Percentiles rank a stretch among this genome's conserved stretches.
phyloP scores from a whole-genome alignment of 1,140 invertebrate genomes.

The Anagrus nilaparvatae region DNA sequence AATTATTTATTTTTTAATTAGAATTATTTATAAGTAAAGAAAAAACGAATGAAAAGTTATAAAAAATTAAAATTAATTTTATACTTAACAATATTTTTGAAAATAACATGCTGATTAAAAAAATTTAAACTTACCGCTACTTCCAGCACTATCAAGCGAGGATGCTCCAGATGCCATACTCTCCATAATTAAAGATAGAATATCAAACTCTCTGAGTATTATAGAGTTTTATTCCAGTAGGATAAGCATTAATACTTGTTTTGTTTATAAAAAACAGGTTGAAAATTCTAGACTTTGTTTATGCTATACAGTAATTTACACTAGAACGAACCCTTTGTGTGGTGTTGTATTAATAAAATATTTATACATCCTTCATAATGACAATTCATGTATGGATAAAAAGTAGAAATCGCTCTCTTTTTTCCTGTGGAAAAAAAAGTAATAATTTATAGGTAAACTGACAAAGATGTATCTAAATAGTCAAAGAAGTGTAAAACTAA shows the following conservation, averaged over 20 bases:
- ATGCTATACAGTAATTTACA: constrained; percentile 31
- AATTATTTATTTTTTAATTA: not conserved
- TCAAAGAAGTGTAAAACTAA: constrained; percentile 1
- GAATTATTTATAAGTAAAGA: no score
- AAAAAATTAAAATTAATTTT: no score
- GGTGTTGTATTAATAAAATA: constrained; percentile 29
- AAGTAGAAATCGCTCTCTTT: no score
- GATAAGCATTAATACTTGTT: constrained; percentile 15
- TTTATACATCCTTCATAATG: constrained; percentile 36
- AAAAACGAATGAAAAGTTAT: no score
- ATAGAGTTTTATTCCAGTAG: constrained; percentile 21
- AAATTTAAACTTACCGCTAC: constrained; percentile 36
- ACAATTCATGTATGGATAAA: constrained; percentile 26
- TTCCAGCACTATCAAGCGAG: constrained; percentile 42
- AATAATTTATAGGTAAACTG: no score
- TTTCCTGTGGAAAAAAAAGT: constrained; percentile 7
- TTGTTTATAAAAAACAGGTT: not conserved
- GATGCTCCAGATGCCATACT: constrained; percentile 44
- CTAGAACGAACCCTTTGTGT: constrained; percentile 35
- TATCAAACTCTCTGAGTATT: constrained; percentile 11
- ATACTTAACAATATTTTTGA: no score
- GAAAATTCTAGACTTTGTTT: not conserved
- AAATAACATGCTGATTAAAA: not conserved
- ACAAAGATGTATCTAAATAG: no score
- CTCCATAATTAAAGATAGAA: no score